These are phyloP conservation scores for Lochmaea capreae DNA, from an alignment of 2,888 invertebrate genomes.

Conservation along the genomic window DNA sequence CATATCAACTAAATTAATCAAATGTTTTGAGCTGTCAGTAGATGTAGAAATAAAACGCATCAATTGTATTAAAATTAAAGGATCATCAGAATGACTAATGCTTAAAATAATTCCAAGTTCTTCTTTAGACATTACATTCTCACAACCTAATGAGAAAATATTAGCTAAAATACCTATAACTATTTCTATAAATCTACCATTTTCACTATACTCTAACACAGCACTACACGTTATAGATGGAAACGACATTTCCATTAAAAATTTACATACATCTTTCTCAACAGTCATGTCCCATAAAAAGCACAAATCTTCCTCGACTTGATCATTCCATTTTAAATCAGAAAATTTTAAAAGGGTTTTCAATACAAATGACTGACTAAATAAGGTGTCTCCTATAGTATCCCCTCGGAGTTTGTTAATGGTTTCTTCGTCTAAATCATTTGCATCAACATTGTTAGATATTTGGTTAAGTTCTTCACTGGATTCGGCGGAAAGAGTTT, in stretches of 20 bases:
- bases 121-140: constrained; percentile 69
- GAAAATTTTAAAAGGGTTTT: constrained; percentile 75
- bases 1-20: constrained; percentile 65
- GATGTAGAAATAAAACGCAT: constrained; percentile 75
- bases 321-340: constrained; percentile 70
- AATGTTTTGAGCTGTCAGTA: constrained; percentile 61
- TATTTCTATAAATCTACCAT: constrained; percentile 78
- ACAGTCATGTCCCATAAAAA: constrained; percentile 88
- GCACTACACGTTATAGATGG: constrained; percentile 74
- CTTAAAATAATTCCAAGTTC: constrained; percentile 70
- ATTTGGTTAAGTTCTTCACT: background rate
- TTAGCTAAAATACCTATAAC: constrained; percentile 87
- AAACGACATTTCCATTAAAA: constrained; percentile 76
- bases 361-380: constrained; percentile 81
- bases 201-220: constrained; percentile 69
- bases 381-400: constrained; percentile 83
- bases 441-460: constrained; percentile 44
- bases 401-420: constrained; percentile 75
- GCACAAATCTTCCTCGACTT: constrained; percentile 80
- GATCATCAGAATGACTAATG: constrained; percentile 74
- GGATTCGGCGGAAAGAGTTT: background rate
- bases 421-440: constrained; percentile 62
- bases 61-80: constrained; percentile 78
- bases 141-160: constrained; percentile 75
- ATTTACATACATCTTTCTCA: constrained; percentile 79